Evolutionary conservation across 2,888 invertebrate genomes (phyloP).

Genomic region (Cephus runcator): DNA sequence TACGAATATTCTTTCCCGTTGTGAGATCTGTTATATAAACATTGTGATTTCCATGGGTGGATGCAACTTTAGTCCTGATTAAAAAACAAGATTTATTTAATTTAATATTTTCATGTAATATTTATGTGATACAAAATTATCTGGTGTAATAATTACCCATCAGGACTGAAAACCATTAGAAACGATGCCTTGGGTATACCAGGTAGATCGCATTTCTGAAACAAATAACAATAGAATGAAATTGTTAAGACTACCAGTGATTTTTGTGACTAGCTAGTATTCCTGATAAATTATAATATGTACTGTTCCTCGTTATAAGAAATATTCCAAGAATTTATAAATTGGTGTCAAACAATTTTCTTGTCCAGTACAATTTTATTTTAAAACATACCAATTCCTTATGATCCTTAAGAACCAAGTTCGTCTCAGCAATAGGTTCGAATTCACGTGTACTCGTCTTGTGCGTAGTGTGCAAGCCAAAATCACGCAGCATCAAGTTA

Average conservation of each 20-base stretch:
- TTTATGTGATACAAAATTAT: conserved; percentile 3
- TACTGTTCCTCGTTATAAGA: not conserved
- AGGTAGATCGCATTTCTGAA: conserved; percentile 78
- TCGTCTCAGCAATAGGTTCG: conserved; percentile 74
- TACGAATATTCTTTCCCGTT: conserved; percentile 81
- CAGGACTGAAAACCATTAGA: conserved; percentile 88
- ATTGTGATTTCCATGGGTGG: conserved; percentile 90
- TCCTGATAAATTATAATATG: not conserved
- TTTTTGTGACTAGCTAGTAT: not conserved
- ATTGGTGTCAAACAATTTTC: not conserved
- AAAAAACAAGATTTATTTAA: not conserved
- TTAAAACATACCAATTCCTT: conserved; percentile 71
- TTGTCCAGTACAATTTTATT: not conserved
- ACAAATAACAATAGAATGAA: conserved; percentile 36
- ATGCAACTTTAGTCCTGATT: conserved; percentile 80
- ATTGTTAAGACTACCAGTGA: not conserved
- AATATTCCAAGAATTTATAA: not conserved
- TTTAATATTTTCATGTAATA: conserved; percentile 7
- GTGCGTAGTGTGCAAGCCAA: conserved; percentile 46
- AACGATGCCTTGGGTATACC: conserved; percentile 84
- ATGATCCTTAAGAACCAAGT: conserved; percentile 71
- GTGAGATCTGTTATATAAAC: conserved; percentile 85
- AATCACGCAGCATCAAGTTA: conserved; percentile 55
- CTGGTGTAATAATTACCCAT: conserved; percentile 72
- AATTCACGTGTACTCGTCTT: conserved; percentile 68